phyloP scores from a whole-genome alignment of 1,140 invertebrate species.

The Gonatopus flavifemur region DNA sequence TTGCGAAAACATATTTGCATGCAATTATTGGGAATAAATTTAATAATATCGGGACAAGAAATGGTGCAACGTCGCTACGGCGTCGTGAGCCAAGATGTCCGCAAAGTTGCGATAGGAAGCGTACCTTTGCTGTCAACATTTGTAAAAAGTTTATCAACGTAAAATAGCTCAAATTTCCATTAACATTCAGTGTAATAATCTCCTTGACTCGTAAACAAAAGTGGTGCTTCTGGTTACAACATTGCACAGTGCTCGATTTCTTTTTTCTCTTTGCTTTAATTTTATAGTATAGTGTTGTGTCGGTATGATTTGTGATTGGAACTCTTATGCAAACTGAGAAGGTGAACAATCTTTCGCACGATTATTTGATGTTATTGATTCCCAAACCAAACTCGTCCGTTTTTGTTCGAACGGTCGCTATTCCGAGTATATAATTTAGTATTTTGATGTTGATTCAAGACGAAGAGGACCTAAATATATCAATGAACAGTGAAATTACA shows the following conservation, averaged over 20 bases:
- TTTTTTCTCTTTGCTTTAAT: no score
- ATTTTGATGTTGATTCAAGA: no score
- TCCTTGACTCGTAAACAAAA: background rate
- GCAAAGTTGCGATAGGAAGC: conserved; percentile 42
- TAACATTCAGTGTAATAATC: background rate
- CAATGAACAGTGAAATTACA: no score
- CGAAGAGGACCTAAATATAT: no score
- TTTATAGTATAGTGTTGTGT: conserved; percentile 1
- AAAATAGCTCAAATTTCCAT: conserved; percentile 3
- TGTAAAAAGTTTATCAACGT: conserved; percentile 18
- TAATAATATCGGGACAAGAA: conserved; percentile 5
- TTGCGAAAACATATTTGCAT: background rate
- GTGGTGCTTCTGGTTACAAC: background rate
- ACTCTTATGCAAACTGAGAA: conserved; percentile 3
- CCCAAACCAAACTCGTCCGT: no score
- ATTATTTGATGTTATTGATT: no score
- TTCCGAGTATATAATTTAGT: no score
- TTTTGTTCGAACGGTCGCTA: no score
- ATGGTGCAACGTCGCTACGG: conserved; percentile 44
- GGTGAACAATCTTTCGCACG: background rate
- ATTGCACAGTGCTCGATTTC: background rate
- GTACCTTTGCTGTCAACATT: conserved; percentile 45
- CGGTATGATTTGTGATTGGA: conserved; percentile 14
- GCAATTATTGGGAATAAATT: background rate
- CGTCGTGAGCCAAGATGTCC: conserved; percentile 51